Conservation (phyloP, 1,140 invertebrate species). For the Drosophila nigrodunni region DNA sequence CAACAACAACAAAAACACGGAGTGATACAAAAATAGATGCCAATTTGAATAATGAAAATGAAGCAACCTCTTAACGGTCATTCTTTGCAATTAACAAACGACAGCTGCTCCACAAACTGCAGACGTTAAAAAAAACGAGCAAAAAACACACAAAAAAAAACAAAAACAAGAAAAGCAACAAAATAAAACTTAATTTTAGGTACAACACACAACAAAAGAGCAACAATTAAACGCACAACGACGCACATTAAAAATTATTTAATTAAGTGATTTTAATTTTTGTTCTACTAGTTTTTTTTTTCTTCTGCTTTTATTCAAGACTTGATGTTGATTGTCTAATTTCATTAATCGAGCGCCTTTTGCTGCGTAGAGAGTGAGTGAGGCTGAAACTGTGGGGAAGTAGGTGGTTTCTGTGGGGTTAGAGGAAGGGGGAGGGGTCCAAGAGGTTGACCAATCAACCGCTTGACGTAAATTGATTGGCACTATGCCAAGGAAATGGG, state of each 20-base stretch:
- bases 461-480: conserved; percentile 68
- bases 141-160: conserved; percentile 11
- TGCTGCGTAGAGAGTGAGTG: neutral
- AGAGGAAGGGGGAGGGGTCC: conserved; percentile 14
- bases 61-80: conserved; percentile 52
- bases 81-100: conserved; percentile 72
- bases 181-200: conserved; percentile 29
- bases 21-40: conserved; percentile 38
- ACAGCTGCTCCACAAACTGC: conserved; percentile 61
- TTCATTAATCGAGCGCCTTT: conserved; percentile 70
- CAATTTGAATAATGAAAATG: conserved; percentile 56
- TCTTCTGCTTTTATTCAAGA: conserved; percentile 14
- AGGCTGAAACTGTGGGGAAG: too few species aligned
- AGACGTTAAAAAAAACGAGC: conserved; percentile 20
- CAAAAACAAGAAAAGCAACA: conserved; percentile 4
- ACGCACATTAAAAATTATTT: conserved; percentile 79
- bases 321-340: conserved; percentile 77
- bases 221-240: conserved; percentile 54
- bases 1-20: conserved; percentile 5
- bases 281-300: conserved; percentile 37
- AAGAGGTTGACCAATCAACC: conserved; percentile 58
- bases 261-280: conserved; percentile 81
- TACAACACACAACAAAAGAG: conserved; percentile 9
- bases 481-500: conserved; percentile 59
- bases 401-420: neutral